These are phyloP conservation scores for Leptarthrus brevirostris DNA, from an alignment of 2,888 invertebrate genomes.

Conservation along the genomic window DNA sequence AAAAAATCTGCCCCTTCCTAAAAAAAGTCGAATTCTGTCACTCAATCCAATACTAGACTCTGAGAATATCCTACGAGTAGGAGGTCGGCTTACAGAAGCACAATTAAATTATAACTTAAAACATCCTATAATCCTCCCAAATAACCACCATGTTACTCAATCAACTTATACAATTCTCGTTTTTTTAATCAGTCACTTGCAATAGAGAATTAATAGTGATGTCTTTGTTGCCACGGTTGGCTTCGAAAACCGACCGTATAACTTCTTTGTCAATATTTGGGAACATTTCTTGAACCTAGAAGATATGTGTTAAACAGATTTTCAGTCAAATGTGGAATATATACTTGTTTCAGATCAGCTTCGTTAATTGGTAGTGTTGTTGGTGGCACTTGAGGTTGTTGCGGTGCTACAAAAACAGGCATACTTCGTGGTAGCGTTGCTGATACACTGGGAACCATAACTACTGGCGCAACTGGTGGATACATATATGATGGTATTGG, in stretches of 20 bases:
- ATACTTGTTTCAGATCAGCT: conserved; percentile 75
- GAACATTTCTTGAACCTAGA: conserved; percentile 94
- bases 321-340: too few relatives aligned
- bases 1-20: too few relatives aligned
- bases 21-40: too few relatives aligned
- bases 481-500: conserved; percentile 68
- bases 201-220: conserved; percentile 89
- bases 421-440: conserved; percentile 58
- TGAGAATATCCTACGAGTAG: too few relatives aligned
- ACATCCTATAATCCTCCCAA: too few relatives aligned
- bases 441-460: conserved; percentile 75
- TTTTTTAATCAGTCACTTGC: conserved; percentile 78
- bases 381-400: conserved; percentile 61
- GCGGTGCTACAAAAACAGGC: conserved; percentile 61
- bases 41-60: too few relatives aligned
- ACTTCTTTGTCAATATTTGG: conserved; percentile 94
- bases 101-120: too few relatives aligned
- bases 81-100: too few relatives aligned
- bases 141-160: too few relatives aligned
- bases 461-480: conserved; percentile 70
- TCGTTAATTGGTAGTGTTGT: conserved; percentile 67
- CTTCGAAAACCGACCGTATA: conserved; percentile 89
- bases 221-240: conserved; percentile 90
- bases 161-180: conserved; percentile 74
- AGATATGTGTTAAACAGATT: too few relatives aligned